These are phyloP conservation scores for Brachyhypopomus gauderio DNA, from an alignment of 2,113 vertebrate genomes.

Conservation along the genomic window DNA sequence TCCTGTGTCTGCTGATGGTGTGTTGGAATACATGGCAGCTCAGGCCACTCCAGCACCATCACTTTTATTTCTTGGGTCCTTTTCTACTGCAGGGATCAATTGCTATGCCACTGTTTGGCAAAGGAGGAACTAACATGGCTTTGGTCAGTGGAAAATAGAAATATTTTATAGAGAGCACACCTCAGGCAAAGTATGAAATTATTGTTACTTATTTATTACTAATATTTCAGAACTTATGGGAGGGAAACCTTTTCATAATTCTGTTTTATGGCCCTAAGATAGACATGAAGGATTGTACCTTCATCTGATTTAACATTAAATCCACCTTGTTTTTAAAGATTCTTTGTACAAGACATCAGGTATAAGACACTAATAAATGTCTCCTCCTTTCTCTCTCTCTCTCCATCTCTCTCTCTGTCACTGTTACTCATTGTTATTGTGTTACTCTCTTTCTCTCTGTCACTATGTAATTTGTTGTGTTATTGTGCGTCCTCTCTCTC, in stretches of 20 bases:
- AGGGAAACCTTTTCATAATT: not conserved
- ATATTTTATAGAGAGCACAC: no score
- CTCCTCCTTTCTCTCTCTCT: no score
- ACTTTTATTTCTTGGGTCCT: conserved; percentile 11
- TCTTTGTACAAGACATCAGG: not conserved
- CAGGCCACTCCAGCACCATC: not conserved
- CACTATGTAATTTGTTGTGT: no score
- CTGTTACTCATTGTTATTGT: no score
- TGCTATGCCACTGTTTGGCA: conserved; percentile 26
- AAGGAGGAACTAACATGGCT: conserved; percentile 5
- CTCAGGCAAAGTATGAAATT: conserved; percentile 1
- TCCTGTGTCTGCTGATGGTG: conserved; percentile 16
- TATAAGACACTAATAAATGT: no score
- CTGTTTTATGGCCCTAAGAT: not conserved
- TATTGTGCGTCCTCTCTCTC: no score
- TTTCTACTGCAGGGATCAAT: conserved; percentile 36
- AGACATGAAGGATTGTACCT: not conserved
- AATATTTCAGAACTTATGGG: not conserved
- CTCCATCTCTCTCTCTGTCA: no score
- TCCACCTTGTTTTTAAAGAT: not conserved
- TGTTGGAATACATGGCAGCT: not conserved
- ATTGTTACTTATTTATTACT: not conserved
- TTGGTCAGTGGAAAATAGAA: not conserved
- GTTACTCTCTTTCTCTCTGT: no score
- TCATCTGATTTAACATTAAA: not conserved